Percentiles rank a stretch among this genome's conserved stretches.
Evolutionary conservation across 2,797 vertebrate species (phyloP).

Genomic region (Cirrhinus molitorella): DNA sequence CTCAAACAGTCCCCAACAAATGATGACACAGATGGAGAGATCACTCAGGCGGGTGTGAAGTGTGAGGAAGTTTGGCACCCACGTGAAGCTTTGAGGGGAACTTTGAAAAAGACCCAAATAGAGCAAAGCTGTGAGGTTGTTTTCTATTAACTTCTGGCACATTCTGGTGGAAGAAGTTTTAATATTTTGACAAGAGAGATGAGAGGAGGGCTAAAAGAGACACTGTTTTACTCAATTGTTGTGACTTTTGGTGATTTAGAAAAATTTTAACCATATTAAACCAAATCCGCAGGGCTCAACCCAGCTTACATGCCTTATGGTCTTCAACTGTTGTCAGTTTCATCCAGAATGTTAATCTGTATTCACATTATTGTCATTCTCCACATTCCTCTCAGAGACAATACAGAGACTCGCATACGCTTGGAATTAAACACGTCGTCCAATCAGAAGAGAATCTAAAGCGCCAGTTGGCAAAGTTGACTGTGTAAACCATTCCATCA

Average conservation of each 20-base stretch:
- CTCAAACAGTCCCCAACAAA: not conserved
- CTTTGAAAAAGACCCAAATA: conserved; percentile 36
- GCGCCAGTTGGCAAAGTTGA: conserved; percentile 17
- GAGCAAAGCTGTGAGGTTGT: conserved; percentile 35
- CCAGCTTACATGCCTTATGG: not conserved
- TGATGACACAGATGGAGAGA: not conserved
- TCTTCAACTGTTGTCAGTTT: not conserved
- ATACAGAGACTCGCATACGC: not conserved
- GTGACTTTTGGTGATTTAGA: conserved; percentile 11
- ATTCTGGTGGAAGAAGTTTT: not conserved
- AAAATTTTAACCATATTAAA: conserved; percentile 16
- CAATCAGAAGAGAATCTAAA: conserved; percentile 34
- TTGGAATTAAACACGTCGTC: conserved; percentile 31
- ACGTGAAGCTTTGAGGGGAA: conserved; percentile 10
- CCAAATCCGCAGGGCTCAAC: conserved; percentile 15
- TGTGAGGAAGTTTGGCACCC: conserved; percentile 21
- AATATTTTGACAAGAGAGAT: conserved; percentile 34
- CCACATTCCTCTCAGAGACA: not conserved
- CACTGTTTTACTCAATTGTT: not conserved
- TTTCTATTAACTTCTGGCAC: conserved; percentile 9
- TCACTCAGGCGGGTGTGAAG: conserved; percentile 5
- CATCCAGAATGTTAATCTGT: not conserved
- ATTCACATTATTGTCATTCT: conserved; percentile 24
- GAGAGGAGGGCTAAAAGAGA: conserved; percentile 6
- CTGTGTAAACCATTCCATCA: conserved; percentile 19